A percentile compares a stretch with the other conserved stretches of the same genome.
Conservation (phyloP, 2,113 vertebrate genomes). For the Peromyscus polionotus region DNA sequence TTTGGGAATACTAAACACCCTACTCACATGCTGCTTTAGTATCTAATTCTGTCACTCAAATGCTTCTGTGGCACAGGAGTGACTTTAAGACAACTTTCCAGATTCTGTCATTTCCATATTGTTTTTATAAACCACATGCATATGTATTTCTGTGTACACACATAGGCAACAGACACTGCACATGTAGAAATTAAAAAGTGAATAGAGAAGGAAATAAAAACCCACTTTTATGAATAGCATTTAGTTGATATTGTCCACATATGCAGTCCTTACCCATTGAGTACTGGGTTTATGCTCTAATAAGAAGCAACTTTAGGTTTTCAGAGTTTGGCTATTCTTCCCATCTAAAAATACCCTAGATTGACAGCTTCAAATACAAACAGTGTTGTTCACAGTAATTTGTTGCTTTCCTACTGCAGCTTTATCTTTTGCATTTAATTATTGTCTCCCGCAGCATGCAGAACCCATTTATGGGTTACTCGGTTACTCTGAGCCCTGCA, state of each 20-base stretch:
- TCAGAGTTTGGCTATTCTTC: conserved; percentile 29
- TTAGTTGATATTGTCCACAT: not conserved
- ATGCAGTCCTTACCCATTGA: not conserved
- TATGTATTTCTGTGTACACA: not conserved
- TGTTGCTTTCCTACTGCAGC: not conserved
- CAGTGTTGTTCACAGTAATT: conserved; percentile 29
- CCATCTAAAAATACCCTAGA: conserved; percentile 70
- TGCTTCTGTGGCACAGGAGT: not conserved
- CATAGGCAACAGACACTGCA: not conserved
- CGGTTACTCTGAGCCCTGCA: conserved; percentile 8
- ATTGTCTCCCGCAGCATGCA: not conserved
- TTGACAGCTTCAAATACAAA: conserved; percentile 46
- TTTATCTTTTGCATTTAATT: conserved; percentile 40
- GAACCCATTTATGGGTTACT: not conserved
- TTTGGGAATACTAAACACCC: not conserved
- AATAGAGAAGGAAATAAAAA: not conserved
- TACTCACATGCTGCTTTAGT: not conserved
- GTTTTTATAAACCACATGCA: not conserved
- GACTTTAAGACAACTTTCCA: not conserved
- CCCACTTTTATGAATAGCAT: not conserved
- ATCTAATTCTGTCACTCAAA: not conserved
- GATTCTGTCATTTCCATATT: not conserved
- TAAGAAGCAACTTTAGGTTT: conserved; percentile 17
- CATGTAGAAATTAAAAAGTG: not conserved
- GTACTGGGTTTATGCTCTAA: not conserved